phyloP scores from a whole-genome alignment of 2,113 vertebrate species.

The Peromyscus leucopus region DNA sequence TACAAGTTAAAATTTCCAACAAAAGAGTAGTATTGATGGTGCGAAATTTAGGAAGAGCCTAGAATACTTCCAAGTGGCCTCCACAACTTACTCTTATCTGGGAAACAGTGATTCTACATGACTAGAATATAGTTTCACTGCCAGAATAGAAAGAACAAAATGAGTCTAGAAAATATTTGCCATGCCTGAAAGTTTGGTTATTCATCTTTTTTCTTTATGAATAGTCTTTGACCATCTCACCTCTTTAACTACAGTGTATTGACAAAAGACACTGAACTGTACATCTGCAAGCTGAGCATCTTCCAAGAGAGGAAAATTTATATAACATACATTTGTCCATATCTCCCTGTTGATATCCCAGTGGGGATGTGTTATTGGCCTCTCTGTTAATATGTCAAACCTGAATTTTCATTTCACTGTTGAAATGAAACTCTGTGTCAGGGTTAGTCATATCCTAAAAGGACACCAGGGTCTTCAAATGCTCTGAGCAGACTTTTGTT shows the following conservation, averaged over 20 bases:
- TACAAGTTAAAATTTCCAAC: not conserved
- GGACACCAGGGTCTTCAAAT: no score
- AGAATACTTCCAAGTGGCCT: accelerated
- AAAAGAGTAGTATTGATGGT: not conserved
- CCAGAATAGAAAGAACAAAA: not conserved
- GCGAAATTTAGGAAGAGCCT: not conserved
- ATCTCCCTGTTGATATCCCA: not conserved
- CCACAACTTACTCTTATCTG: not conserved
- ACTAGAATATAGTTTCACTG: not conserved
- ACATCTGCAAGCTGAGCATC: not conserved
- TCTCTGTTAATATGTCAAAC: not conserved
- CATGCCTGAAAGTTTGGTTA: not conserved
- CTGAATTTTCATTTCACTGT: not conserved
- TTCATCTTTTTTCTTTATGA: not conserved
- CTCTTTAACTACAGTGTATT: not conserved
- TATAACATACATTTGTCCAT: not conserved
- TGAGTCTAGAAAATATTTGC: not conserved
- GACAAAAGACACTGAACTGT: not conserved
- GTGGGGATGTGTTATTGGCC: not conserved
- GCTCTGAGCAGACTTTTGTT: not conserved
- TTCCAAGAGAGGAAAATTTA: not conserved
- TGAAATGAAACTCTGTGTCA: not conserved
- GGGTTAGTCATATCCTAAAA: not conserved
- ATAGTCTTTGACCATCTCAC: not conserved
- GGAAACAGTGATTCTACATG: not conserved